Base-by-base conservation (phyloP, 2,797 vertebrate genomes). In the Toxotes lorentzi region DNA sequence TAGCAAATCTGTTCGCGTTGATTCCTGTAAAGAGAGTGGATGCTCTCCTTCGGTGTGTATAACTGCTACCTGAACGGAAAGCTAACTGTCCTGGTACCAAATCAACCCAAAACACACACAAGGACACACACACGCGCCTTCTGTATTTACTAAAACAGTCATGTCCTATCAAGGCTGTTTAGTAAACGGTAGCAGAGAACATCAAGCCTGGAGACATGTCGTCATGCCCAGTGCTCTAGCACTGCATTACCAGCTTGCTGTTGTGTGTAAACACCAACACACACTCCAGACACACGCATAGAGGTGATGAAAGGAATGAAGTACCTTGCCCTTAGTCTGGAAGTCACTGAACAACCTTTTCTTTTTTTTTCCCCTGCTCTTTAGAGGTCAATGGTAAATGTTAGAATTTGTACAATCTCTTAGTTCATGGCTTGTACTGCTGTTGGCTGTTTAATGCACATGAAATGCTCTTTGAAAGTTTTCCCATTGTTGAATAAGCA, bases 81-180 rank as follows among this genome's bases (percentile, higher is more conserved):
- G 65, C 70, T 78, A 93, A 88, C 79, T 82, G 83, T 89, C 88
- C 73, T 86, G 75, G 85, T 92, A 87, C 83, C 76, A 83, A 43
- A 86, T 85, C 69, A 91, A 94, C 88, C 88, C 89, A 92, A 91
- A 94, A 95, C 92, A 91, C 68, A 85, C 78, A 78, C 83, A 83
- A 60, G 72, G 70, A 79, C 83, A 87, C 73, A 88, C 83, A 89
- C 87, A 85, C 81, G 63, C 88, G 83, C 84, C 79, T 71, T 91
- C 85, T 94, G 87, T 95, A 93, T 95, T 95, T 91, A 95, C 93
- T 91, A 93, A 95, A 96, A 95, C 95, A 96, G 89, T 90, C 84
- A 27, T 88, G 92, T 84, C 91, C 93, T 93, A 90, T 94, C 88
- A 70, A 89, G 63, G 86, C 72, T 96, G 95, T 96, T 96, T 96